Conservation (phyloP, 1,140 invertebrate genomes). For the Lordiphosa clarofinis region DNA sequence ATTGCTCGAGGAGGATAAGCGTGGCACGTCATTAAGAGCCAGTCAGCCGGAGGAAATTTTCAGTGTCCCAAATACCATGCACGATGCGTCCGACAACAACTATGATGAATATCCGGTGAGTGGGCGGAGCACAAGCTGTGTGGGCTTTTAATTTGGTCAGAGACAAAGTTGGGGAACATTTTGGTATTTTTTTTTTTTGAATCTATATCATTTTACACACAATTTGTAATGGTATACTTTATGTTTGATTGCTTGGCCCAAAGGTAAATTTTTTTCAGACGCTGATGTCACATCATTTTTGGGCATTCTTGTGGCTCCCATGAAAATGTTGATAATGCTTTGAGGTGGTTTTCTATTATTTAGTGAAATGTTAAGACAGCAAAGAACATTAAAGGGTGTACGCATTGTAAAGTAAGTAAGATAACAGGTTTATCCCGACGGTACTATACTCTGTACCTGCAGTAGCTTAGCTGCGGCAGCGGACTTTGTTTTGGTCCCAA, state of each 20-base stretch:
- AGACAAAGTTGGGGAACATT: conserved; percentile 1
- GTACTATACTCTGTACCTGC: too few relatives aligned
- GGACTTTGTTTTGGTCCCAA: too few relatives aligned
- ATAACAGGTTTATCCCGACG: too few relatives aligned
- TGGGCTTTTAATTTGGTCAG: conserved; percentile 19
- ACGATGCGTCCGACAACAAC: conserved; percentile 47
- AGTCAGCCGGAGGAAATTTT: conserved; percentile 76
- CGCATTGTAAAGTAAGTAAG: too few relatives aligned
- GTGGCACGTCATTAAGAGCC: conserved; percentile 24
- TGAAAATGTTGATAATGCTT: not conserved
- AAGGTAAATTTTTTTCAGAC: conserved; percentile 25
- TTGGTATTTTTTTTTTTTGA: conserved; percentile 11
- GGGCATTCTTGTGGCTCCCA: conserved; percentile 1
- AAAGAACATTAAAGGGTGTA: too few relatives aligned
- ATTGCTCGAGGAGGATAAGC: conserved; percentile 24
- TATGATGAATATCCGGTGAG: conserved; percentile 77
- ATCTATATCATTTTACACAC: conserved; percentile 59
- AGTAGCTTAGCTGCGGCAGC: too few relatives aligned
- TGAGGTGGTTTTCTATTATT: not conserved
- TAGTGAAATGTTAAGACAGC: too few relatives aligned
- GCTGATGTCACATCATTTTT: conserved; percentile 50
- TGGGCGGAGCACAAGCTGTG: conserved; percentile 17
- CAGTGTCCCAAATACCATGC: conserved; percentile 38
- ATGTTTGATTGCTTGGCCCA: conserved; percentile 66
- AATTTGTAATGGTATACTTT: conserved; percentile 71